Conservation (phyloP, 2,888 invertebrate genomes). For the Tineola bisselliella region DNA sequence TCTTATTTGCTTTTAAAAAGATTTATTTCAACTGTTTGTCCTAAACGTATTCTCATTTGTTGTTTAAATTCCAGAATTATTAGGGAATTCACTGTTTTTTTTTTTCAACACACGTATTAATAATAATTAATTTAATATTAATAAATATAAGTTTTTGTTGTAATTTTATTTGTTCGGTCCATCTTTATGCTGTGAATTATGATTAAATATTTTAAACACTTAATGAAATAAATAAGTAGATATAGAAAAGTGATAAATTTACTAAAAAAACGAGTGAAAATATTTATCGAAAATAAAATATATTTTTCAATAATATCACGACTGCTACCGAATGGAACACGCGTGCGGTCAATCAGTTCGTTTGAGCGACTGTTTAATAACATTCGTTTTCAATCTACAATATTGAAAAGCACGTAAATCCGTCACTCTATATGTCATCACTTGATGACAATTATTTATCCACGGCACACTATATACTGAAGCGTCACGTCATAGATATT, state of each 20-base stretch:
- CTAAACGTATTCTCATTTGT: slow-evolving; percentile 10
- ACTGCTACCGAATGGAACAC: not conserved
- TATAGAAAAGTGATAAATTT: not conserved
- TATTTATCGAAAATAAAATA: not conserved
- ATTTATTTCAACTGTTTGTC: slow-evolving; percentile 17
- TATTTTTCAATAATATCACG: not conserved
- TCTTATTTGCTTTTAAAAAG: slow-evolving; percentile 17
- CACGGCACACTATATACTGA: too few relatives aligned
- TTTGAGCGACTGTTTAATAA: slow-evolving; percentile 8
- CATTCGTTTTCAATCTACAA: not conserved
- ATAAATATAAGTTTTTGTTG: too few relatives aligned
- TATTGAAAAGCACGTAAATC: slow-evolving; percentile 2
- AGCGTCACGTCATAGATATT: too few relatives aligned
- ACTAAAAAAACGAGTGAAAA: not conserved
- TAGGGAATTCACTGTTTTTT: too few relatives aligned
- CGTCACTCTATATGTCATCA: not conserved
- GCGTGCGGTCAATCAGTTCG: not conserved
- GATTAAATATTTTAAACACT: too few relatives aligned
- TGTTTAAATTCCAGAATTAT: too few relatives aligned
- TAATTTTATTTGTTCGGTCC: too few relatives aligned
- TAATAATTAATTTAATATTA: too few relatives aligned
- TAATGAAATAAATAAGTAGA: too few relatives aligned
- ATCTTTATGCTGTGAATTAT: too few relatives aligned
- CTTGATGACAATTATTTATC: not conserved
- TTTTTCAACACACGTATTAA: too few relatives aligned